Evolutionary conservation across 2,797 vertebrate species (phyloP).

Genomic region (Epinephelus malabaricus): DNA sequence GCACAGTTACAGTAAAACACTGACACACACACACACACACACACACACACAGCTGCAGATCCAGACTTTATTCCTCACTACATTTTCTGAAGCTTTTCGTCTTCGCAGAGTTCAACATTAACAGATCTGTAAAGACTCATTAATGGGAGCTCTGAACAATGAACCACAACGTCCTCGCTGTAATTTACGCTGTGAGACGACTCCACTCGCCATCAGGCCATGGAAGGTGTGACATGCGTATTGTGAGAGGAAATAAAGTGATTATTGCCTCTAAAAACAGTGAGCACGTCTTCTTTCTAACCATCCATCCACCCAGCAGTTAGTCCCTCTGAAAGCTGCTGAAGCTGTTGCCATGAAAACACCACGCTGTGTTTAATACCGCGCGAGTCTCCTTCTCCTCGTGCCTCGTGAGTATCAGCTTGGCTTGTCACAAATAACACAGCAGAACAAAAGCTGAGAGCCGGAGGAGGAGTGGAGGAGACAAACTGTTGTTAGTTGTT

Average conservation of each 20-base stretch:
- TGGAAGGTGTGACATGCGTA: conserved; percentile 63
- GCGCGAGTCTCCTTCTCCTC: conserved; percentile 1
- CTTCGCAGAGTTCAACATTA: conserved; percentile 50
- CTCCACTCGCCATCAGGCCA: conserved; percentile 61
- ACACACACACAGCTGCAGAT: neutral
- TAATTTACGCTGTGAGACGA: conserved; percentile 43
- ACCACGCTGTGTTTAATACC: conserved; percentile 31
- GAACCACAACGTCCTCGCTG: conserved; percentile 47
- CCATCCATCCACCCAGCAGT: neutral
- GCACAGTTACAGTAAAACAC: neutral
- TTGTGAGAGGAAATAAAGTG: conserved; percentile 67
- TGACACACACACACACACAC: too few relatives aligned
- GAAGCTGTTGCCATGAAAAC: conserved; percentile 73
- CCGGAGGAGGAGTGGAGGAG: neutral
- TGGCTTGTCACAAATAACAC: conserved; percentile 37
- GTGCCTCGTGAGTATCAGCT: conserved; percentile 10
- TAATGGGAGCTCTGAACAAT: conserved; percentile 66
- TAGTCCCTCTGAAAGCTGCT: conserved; percentile 34
- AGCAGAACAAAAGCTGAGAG: conserved; percentile 22
- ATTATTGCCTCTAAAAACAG: conserved; percentile 71
- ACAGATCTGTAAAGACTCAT: conserved; percentile 56
- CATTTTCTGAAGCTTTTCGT: conserved; percentile 37
- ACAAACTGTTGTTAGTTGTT: conserved; percentile 1
- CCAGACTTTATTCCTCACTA: conserved; percentile 1
- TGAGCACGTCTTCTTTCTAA: conserved; percentile 5